phyloP scores from a whole-genome alignment of 2,113 vertebrate genomes.

The Nothocercus julius region DNA sequence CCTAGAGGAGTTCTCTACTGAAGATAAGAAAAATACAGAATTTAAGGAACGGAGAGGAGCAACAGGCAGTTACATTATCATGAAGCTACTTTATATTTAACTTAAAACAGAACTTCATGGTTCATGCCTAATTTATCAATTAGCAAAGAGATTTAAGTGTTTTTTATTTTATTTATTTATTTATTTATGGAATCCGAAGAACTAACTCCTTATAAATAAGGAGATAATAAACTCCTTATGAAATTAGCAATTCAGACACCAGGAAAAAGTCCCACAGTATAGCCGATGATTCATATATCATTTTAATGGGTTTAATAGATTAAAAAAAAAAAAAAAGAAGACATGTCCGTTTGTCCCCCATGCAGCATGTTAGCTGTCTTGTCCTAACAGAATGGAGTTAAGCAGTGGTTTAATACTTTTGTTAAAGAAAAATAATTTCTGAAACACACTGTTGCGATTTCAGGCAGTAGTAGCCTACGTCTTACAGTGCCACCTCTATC shows the following conservation, averaged over 20 bases:
- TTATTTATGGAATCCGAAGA: not conserved
- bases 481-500: not conserved
- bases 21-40: not conserved
- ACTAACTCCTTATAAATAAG: too few species aligned
- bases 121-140: not conserved
- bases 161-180: not conserved
- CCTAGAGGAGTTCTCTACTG: not conserved
- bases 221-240: not conserved
- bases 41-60: not conserved
- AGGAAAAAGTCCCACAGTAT: not conserved
- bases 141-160: not conserved
- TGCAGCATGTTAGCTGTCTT: accelerated
- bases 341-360: not conserved
- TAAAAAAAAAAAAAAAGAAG: accelerated
- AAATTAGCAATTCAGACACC: not conserved
- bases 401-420: not conserved
- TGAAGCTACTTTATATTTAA: not conserved
- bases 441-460: not conserved
- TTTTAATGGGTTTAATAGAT: not conserved
- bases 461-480: not conserved
- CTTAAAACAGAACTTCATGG: not conserved
- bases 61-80: not conserved
- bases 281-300: not conserved
- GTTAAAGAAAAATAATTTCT: not conserved
- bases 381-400: not conserved